A percentile compares a stretch with the other conserved stretches of the same genome.
These are phyloP conservation scores for Trigoniulus corallinus DNA, from an alignment of 1,140 invertebrate species.

Conservation along the genomic window DNA sequence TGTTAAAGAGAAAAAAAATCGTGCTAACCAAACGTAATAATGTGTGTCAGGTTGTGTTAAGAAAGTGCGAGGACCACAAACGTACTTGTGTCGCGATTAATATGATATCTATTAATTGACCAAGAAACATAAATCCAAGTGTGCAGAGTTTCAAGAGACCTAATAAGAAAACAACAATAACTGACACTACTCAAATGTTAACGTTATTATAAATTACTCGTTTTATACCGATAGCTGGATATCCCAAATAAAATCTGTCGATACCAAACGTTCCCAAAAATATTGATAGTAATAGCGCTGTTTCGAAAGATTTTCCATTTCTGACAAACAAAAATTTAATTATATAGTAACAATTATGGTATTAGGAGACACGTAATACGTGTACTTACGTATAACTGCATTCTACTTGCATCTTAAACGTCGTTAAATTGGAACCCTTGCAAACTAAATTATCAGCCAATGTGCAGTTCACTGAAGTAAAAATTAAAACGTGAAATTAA, in stretches of 20 bases:
- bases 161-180: slow-evolving; percentile 4
- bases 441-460: slow-evolving; percentile 68
- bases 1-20: slow-evolving; percentile 7
- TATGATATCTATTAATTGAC: slow-evolving; percentile 82
- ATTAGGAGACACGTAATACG: neutral
- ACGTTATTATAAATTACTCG: neutral
- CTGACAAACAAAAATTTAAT: slow-evolving; percentile 33
- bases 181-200: neutral
- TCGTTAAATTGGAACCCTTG: slow-evolving; percentile 53
- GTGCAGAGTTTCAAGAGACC: slow-evolving; percentile 89
- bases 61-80: neutral
- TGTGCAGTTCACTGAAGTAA: slow-evolving; percentile 55
- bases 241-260: slow-evolving; percentile 91
- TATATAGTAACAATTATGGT: neutral
- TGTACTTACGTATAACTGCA: slow-evolving; percentile 86
- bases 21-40: no score
- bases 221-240: slow-evolving; percentile 55
- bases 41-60: neutral
- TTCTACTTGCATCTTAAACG: slow-evolving; percentile 61
- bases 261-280: slow-evolving; percentile 95
- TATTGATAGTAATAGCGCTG: slow-evolving; percentile 76
- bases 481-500: no score
- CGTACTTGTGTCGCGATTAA: slow-evolving; percentile 70
- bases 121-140: slow-evolving; percentile 90
- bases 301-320: slow-evolving; percentile 86